These are phyloP conservation scores for Planococcus citri DNA, from an alignment of 1,140 invertebrate genomes.

Conservation along the genomic window DNA sequence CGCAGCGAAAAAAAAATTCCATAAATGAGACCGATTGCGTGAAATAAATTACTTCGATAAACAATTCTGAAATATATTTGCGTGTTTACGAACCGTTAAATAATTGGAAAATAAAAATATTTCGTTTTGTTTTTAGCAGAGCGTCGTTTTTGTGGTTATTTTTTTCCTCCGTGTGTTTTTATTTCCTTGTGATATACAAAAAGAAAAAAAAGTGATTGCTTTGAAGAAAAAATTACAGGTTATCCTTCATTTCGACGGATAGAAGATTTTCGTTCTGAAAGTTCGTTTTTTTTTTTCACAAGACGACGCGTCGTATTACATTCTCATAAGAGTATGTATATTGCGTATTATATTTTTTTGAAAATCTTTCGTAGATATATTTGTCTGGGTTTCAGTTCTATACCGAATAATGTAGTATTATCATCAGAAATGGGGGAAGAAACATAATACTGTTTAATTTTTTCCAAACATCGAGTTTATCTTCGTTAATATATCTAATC, in stretches of 20 bases:
- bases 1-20: neutral
- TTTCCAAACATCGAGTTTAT: too few relatives aligned
- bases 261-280: neutral
- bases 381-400: neutral
- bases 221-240: neutral
- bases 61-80: neutral
- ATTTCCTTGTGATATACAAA: neutral
- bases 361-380: conserved; percentile 1
- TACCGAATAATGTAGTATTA: neutral
- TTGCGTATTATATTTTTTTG: neutral
- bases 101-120: neutral
- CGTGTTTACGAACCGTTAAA: neutral
- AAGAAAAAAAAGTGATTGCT: neutral
- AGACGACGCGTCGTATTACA: neutral
- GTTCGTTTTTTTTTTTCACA: neutral
- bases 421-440: neutral
- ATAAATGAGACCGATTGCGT: neutral
- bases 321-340: neutral
- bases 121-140: neutral
- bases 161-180: neutral
- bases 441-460: neutral
- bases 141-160: neutral
- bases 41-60: conserved; percentile 8
- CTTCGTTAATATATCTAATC: too few relatives aligned
- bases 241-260: neutral